Percentiles rank a stretch among this genome's conserved stretches.
phyloP scores from a whole-genome alignment of 1,140 invertebrate genomes.

The Drosophila pseudoananassae region DNA sequence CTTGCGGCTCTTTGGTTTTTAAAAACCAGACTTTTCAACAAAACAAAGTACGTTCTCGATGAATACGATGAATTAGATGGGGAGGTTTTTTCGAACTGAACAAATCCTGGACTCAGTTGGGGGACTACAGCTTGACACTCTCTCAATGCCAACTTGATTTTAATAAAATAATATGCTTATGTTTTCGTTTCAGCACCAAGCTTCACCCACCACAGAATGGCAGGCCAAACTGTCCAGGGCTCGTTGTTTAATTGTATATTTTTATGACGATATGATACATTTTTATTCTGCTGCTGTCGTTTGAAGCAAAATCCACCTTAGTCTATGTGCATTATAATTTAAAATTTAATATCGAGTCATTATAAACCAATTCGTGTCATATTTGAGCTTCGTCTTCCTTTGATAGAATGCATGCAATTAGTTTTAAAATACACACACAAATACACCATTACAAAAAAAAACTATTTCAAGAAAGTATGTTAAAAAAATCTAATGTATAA shows the following conservation, averaged over 20 bases:
- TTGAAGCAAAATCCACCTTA: conserved; percentile 4
- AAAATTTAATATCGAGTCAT: conserved; percentile 23
- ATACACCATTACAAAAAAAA: conserved; percentile 4
- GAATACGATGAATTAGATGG: background rate
- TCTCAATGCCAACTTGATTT: conserved; percentile 7
- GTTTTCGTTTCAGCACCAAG: conserved; percentile 53
- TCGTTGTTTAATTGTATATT: conserved; percentile 56
- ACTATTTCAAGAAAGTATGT: conserved; percentile 46
- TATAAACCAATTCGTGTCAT: conserved; percentile 56
- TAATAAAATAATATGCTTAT: background rate
- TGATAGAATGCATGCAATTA: conserved; percentile 64
- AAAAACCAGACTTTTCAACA: background rate
- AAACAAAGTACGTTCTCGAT: background rate
- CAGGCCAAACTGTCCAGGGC: conserved; percentile 77
- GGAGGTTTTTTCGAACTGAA: background rate
- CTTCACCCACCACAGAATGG: conserved; percentile 77
- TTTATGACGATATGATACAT: conserved; percentile 35
- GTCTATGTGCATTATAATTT: conserved; percentile 14
- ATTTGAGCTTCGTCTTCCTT: conserved; percentile 27
- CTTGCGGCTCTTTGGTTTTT: background rate
- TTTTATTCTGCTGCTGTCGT: conserved; percentile 9
- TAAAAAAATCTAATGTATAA: conserved; percentile 48
- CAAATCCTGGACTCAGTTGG: background rate
- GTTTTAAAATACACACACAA: conserved; percentile 30
- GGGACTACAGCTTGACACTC: background rate